Base-by-base conservation (phyloP, 2,888 invertebrate genomes). In the Orchestes rusci region DNA sequence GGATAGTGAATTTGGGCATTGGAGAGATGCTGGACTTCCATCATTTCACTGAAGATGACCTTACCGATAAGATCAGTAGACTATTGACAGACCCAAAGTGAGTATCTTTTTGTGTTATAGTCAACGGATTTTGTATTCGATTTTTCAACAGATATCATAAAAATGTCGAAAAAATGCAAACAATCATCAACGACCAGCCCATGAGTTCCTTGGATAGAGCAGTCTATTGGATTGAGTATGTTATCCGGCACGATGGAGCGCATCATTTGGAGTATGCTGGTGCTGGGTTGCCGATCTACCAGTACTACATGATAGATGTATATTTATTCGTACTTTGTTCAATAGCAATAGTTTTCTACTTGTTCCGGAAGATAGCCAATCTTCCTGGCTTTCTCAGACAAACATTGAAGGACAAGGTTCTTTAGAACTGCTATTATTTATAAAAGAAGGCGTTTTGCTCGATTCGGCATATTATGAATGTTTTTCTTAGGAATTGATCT, bases 181-280 rank as follows among this genome's bases (percentile, higher is more conserved):
- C 36, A 5, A 55, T 59, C 27, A 53, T 55, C 2, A 37, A 33
- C 17, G 60, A 60, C 43, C 55, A 59, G 27, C 57, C 56, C 10
- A 45, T 55, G 20, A 41, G 50, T 18, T 49, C 55, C 3, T 38
- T 60, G 31, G 58, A 60, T 12, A 59, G 53, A 40, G 57, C 60
- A 5, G 50, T 59, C 15, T 60, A 53, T 53, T 59, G 59, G 59
- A 59, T 59, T 23, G 59, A 60, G 45, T 60, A 60, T 45, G 60
- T 60, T 4, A 34, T 60, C 3, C 49, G 59, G 5, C 59, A 60
- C 38, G 44, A 60, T 13, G 60, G 60, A n/a, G 59, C 60, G 2
- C 17, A 35, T 16, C 60, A 60, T 48, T 47, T 60, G 15, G 52
- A 42, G 41, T 56, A 57, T 36, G 43, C 37, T 28, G 56, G 43